Conservation (phyloP, 2,113 vertebrate genomes). For the Planiliza haematocheilus region DNA sequence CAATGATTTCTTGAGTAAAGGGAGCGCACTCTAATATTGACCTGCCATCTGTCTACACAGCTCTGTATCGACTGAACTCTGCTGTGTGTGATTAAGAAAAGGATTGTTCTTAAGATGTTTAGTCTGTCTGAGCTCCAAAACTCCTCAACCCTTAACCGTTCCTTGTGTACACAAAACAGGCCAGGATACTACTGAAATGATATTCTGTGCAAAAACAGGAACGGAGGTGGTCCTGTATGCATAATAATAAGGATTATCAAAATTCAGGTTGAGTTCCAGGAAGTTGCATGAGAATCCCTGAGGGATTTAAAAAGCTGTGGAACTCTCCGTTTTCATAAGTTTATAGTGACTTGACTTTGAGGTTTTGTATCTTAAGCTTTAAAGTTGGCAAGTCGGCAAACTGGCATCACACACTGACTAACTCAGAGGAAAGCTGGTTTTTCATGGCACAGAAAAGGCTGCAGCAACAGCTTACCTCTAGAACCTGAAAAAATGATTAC, state of each 20-base stretch:
- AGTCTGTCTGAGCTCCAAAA: slow-evolving; percentile 13
- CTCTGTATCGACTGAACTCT: slow-evolving; percentile 30
- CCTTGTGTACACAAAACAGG: background rate
- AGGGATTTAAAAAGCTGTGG: slow-evolving; percentile 44
- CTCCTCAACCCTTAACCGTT: slow-evolving; percentile 7
- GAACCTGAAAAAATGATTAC: slow-evolving; percentile 14
- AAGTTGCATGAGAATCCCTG: slow-evolving; percentile 48
- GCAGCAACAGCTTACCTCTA: slow-evolving; percentile 30
- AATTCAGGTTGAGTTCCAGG: slow-evolving; percentile 36
- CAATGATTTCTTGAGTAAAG: slow-evolving; percentile 32
- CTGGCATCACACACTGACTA: slow-evolving; percentile 37
- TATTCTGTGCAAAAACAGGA: background rate
- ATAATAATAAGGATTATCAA: slow-evolving; percentile 51
- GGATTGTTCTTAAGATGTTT: slow-evolving; percentile 10
- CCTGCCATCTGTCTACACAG: background rate
- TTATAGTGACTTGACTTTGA: slow-evolving; percentile 47
- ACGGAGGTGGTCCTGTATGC: slow-evolving; percentile 5
- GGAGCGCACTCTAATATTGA: slow-evolving; percentile 38
- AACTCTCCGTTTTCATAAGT: slow-evolving; percentile 41
- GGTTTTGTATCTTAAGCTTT: slow-evolving; percentile 58
- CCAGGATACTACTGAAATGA: background rate
- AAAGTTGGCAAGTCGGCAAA: slow-evolving; percentile 51
- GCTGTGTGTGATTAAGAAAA: slow-evolving; percentile 6
- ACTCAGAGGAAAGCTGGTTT: slow-evolving; percentile 43
- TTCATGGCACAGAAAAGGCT: slow-evolving; percentile 21